A percentile compares a stretch with the other conserved stretches of the same genome.
Evolutionary conservation across 2,113 vertebrate species (phyloP).

Genomic region (Carassius carassius): DNA sequence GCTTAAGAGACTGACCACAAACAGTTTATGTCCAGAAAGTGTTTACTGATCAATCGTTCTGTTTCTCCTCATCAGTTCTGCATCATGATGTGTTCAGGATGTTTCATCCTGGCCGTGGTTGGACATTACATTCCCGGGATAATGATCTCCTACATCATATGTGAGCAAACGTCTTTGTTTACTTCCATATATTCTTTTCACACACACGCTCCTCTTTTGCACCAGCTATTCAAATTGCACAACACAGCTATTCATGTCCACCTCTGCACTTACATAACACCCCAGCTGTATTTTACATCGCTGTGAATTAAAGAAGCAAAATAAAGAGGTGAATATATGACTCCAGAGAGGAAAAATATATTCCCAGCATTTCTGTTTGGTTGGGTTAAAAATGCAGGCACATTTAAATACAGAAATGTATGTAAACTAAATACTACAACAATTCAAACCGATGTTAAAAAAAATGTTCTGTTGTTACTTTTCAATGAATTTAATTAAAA

Average conservation of each 20-base stretch:
- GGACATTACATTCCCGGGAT: slow-evolving; percentile 98
- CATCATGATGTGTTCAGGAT: slow-evolving; percentile 86
- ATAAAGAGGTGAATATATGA: not conserved
- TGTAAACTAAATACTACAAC: not conserved
- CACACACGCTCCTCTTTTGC: not conserved
- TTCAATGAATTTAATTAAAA: no score
- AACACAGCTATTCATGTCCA: not conserved
- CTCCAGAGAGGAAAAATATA: not conserved
- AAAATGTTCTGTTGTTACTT: no score
- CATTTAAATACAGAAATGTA: not conserved
- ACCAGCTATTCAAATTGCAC: not conserved
- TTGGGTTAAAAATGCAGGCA: not conserved
- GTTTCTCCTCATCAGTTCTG: slow-evolving; percentile 84
- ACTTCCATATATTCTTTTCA: not conserved
- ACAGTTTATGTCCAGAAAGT: not conserved
- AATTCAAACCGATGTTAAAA: not conserved
- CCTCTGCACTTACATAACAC: not conserved
- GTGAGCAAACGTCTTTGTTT: slow-evolving; percentile 77
- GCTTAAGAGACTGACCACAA: not conserved
- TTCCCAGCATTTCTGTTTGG: not conserved
- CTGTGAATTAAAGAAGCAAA: not conserved
- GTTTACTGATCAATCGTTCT: slow-evolving; percentile 1
- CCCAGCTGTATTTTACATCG: not conserved
- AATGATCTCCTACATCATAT: slow-evolving; percentile 98
- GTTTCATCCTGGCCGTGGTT: slow-evolving; percentile 82